Percentiles rank a stretch among this genome's conserved stretches.
Conservation (phyloP, 2,113 vertebrate genomes). For the Salminus brasiliensis region DNA sequence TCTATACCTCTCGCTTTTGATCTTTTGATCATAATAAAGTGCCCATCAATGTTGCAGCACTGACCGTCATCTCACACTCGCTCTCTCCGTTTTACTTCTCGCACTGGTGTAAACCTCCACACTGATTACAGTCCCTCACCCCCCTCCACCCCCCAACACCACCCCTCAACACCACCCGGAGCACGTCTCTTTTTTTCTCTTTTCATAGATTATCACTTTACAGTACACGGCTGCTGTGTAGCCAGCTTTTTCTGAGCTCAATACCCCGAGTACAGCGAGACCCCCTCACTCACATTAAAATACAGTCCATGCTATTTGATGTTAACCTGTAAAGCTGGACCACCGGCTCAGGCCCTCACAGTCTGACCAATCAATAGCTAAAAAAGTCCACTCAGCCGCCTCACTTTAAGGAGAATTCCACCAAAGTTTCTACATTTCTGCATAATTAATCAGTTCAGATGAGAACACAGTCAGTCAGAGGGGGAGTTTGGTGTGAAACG, state of each 20-base stretch:
- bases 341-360: no score
- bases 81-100: background rate
- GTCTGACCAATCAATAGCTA: no score
- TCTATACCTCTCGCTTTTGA: background rate
- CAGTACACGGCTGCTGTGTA: background rate
- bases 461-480: no score
- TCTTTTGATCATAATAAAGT: background rate
- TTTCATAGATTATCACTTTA: slow-evolving; percentile 4
- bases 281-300: no score
- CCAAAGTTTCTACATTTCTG: no score
- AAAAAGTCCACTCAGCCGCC: no score
- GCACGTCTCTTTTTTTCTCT: background rate
- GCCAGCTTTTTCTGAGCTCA: background rate
- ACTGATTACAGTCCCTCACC: background rate
- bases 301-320: no score
- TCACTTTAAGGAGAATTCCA: no score
- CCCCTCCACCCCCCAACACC: no score
- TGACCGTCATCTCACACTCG: background rate
- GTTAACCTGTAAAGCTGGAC: no score
- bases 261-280: background rate
- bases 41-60: background rate
- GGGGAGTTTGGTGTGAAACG: no score
- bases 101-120: background rate
- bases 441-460: no score
- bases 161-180: background rate